Evolutionary conservation across 1,140 invertebrate genomes (phyloP).

Genomic region (Thaumetopoea pityocampa): DNA sequence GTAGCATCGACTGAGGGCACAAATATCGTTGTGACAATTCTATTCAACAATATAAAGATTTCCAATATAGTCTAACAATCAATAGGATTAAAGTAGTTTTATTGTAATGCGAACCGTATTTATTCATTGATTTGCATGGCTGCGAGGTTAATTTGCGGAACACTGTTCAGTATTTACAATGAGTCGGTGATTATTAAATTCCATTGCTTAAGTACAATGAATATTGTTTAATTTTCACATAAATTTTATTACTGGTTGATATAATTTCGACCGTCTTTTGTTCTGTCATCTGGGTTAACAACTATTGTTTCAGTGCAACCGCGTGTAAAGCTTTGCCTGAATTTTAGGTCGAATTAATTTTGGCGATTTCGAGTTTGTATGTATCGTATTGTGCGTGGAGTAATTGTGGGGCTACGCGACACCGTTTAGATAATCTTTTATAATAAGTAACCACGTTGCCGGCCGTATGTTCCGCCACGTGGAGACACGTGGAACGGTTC

Average conservation of each 20-base stretch:
- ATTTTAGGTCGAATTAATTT: conserved; percentile 5
- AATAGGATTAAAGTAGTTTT: neutral
- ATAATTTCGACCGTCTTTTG: conserved; percentile 17
- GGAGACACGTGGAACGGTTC: conserved; percentile 16
- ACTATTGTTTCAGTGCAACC: conserved; percentile 24
- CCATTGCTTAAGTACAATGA: neutral
- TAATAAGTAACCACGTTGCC: conserved; percentile 35
- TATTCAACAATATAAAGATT: conserved; percentile 4
- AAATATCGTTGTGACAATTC: conserved; percentile 29
- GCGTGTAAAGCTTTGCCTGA: conserved; percentile 10
- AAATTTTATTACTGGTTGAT: conserved; percentile 7
- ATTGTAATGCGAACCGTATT: neutral
- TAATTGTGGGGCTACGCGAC: conserved; percentile 10
- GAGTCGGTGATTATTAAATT: conserved; percentile 5
- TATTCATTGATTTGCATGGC: conserved; percentile 21
- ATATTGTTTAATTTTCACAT: conserved; percentile 5
- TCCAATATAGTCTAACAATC: neutral
- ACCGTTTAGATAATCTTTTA: conserved; percentile 20
- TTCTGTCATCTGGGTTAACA: conserved; percentile 24
- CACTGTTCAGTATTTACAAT: conserved; percentile 9
- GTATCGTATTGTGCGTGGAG: conserved; percentile 2
- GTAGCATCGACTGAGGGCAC: conserved; percentile 42
- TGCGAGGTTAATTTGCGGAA: conserved; percentile 24
- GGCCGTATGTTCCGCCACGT: conserved; percentile 30
- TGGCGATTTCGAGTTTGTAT: conserved; percentile 5